Evolutionary conservation across 2,113 vertebrate genomes (phyloP), one percentile per base, ranked within the genome.

Genomic region (Chiloscyllium plagiosum): DNA sequence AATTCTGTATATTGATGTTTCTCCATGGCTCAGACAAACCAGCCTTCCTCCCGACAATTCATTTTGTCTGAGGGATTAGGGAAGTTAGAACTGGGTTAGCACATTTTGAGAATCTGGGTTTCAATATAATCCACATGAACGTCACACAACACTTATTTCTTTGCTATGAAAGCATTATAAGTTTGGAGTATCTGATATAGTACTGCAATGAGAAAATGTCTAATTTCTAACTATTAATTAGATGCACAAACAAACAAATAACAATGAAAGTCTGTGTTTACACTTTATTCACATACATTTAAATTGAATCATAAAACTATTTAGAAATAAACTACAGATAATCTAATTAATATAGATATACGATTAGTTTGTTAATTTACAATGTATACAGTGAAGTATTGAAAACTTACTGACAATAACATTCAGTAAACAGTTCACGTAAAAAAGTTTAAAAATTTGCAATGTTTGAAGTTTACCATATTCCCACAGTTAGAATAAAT

Each of bases 391-490:
- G 89, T 93, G 94, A 95, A 72, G 94, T 95, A 29, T 72, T 95
- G 94, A 95, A 95, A 72, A 95, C 50, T 37, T 70, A 69, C 72
- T 95, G 94, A 72, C 94, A 95, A 52, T 95, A 94, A 94, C 66
- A 94, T 69, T 94, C 37, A 94, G 66, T 94, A 72, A 95, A 95
- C 68, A 95, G 42, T 72, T 95, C 68, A 72, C 94, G 52, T 95
- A 95, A 24, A 95, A 95, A 95, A 95, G 94, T 95, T 95, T 95
- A 95, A 72, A 95, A 95, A 24, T 50, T n/a, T 95, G 29, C 66
- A 61, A 42, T 33, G n/a, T 93, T 93, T 37, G 61, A 93, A 93
- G 61, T 33, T 93, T 93, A 93, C 19, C 37, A 93, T 93, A n/a
- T 93, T 93, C 61, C 65, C 89, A 93, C 10, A 92, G n/a, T 68